Base-by-base conservation (phyloP, 1,140 invertebrate species). In the Eulimnadia texana region DNA sequence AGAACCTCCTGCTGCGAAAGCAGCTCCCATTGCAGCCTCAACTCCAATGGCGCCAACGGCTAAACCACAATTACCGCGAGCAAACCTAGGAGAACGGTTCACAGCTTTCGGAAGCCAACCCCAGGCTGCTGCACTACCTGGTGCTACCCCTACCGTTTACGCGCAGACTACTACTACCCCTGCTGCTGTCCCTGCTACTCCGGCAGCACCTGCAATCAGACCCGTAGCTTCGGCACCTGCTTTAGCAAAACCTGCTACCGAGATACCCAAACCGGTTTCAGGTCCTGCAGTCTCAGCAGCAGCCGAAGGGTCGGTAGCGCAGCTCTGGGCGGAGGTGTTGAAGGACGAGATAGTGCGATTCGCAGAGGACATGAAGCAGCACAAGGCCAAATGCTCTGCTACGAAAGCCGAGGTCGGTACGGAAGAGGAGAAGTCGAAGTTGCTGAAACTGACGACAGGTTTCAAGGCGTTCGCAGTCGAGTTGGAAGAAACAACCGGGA, bases 391-490 rank as follows among this genome's bases (percentile, higher is more conserved):
- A 11, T 29, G 20, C 10, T 57, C 27, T 2, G 6, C 55, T 42
- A 19, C 33, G 24, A 29, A 29, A 33, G 55, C 33, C 20, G 25
- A 47, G 42, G 74, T 79, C 59, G 79, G 78, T 13, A 72, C 71
- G 6, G 73, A 78, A 6, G 70, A 75, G 24, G 77, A 82, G 63
- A 76, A 79, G 63, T 70, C 70, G 23, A 67, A 67, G 19, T 72
- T 81, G 62, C 72, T 71, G 22, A 69, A 73, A 64, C 70, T 72
- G 3, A 72, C 72, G 24, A 65, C 66, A 2, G 64, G 70, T 16
- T 70, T 79, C 58, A 68, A 74, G 19, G 67, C 71, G 6, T 79
- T 80, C 69, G 68, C 74, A 57, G 68, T 73, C 25, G 78, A 81
- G 61, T 70, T 82, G 6, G 73, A 75, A 59, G 74, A 78, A 51